Conservation (phyloP, 1,140 invertebrate species). For the Helicoverpa zea region DNA sequence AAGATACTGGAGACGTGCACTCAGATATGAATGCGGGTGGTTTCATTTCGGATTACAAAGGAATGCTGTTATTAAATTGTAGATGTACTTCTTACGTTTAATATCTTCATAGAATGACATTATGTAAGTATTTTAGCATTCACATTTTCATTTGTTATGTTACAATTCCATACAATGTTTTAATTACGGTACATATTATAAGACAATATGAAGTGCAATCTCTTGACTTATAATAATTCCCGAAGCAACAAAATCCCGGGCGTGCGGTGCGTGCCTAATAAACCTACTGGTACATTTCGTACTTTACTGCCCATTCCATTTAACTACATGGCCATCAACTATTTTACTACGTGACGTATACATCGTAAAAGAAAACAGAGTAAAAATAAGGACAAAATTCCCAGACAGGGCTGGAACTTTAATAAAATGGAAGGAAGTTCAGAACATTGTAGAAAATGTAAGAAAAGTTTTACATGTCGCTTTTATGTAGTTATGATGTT, state of each 20-base stretch:
- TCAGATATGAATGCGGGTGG: slow-evolving; percentile 41
- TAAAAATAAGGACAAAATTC: slow-evolving; percentile 27
- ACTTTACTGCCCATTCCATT: slow-evolving; percentile 21
- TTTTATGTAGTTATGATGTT: background rate
- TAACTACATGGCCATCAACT: slow-evolving; percentile 26
- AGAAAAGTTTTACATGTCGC: slow-evolving; percentile 8
- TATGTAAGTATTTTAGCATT: background rate
- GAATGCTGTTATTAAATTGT: slow-evolving; percentile 13
- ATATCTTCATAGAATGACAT: background rate
- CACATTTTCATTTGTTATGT: no score
- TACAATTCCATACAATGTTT: no score
- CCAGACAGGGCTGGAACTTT: slow-evolving; percentile 31
- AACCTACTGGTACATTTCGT: background rate
- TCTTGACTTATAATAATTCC: slow-evolving; percentile 14
- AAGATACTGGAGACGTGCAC: slow-evolving; percentile 35
- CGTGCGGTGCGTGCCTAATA: slow-evolving; percentile 11
- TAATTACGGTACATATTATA: background rate
- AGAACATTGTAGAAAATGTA: slow-evolving; percentile 19
- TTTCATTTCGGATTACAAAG: slow-evolving; percentile 35
- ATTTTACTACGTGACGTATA: slow-evolving; percentile 33
- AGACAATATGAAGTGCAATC: background rate
- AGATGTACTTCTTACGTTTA: background rate
- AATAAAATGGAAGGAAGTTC: slow-evolving; percentile 22
- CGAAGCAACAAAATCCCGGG: slow-evolving; percentile 10
- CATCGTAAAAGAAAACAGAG: slow-evolving; percentile 33